Base-by-base conservation (phyloP, 64 coral and sea anemone genomes). In the Pocillopora damicornis region DNA sequence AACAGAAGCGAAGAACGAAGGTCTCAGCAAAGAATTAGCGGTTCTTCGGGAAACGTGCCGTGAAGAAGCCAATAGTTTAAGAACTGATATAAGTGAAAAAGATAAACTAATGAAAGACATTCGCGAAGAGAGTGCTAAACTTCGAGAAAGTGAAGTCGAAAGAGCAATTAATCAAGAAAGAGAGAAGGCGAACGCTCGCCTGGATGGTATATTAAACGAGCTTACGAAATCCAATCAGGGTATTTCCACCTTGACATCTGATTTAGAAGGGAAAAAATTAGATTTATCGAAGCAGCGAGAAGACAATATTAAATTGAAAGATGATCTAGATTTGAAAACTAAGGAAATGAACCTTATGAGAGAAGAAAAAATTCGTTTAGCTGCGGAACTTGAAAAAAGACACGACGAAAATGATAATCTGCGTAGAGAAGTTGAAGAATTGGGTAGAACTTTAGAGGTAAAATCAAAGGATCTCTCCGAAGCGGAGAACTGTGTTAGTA, bases 121-220 rank as follows among this genome's bases (percentile, higher is more conserved):
- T 58, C 81, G 81, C 61, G 63, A 56, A 80, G 63, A 92, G 66
- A 51, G 61, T 30, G 34, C 61, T 25, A 71, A 75, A 79, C 16
- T 92, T 61, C 23, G 76, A 78, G 75, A 79, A 79, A 79, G 35
- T 58, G 81, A 93, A 82, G 74, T 93, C 14, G 77, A 93, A 58
- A 68, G 76, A 42, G 87, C 75, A n/a, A 75, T 74, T 9, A 84
- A 90, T 60, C 87, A 90, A 34, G 94, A 96, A 72, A 78, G 66
- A 26, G 91, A 87, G 37, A 96, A 93, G 59, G 67, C 94, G 8
- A 93, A 90, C 13, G 38, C 71, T 35, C 64, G 91, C 69, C 76
- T 96, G 2, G 88, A 96, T 86, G 87, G 80, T 9, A 87, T 96
- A 35, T 73, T 96, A 15, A 78, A 89, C 73, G 91, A 96, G 82